Evolutionary conservation across 2,888 invertebrate species (phyloP).

Genomic region (Carpatolechia fugitivella): DNA sequence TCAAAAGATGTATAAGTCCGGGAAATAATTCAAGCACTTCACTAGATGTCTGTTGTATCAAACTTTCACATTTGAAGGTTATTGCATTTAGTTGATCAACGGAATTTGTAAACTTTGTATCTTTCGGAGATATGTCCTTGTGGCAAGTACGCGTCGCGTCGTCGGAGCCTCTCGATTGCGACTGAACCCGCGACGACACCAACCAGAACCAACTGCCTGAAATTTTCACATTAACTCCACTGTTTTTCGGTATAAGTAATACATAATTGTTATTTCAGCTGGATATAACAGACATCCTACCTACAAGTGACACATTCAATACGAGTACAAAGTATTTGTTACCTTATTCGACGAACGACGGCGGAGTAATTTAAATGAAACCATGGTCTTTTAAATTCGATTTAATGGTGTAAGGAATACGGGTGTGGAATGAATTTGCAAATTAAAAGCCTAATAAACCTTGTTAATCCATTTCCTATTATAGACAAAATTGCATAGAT

Average conservation of each 20-base stretch:
- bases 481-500: not conserved
- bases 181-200: not conserved
- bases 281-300: not conserved
- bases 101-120: not conserved
- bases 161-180: not conserved
- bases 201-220: not conserved
- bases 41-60: not conserved
- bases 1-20: not conserved
- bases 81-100: not conserved
- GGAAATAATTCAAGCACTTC: not conserved
- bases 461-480: not conserved
- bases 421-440: not conserved
- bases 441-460: not conserved
- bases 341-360: not conserved
- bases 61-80: not conserved
- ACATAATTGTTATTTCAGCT: not conserved
- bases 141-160: not conserved
- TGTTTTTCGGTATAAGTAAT: not conserved
- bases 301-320: not conserved
- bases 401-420: not conserved
- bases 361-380: not conserved
- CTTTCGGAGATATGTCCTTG: too few relatives aligned
- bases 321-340: not conserved
- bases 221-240: not conserved
- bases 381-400: not conserved